phyloP scores from a whole-genome alignment of 2,888 invertebrate species.

The Troilus luridus region DNA sequence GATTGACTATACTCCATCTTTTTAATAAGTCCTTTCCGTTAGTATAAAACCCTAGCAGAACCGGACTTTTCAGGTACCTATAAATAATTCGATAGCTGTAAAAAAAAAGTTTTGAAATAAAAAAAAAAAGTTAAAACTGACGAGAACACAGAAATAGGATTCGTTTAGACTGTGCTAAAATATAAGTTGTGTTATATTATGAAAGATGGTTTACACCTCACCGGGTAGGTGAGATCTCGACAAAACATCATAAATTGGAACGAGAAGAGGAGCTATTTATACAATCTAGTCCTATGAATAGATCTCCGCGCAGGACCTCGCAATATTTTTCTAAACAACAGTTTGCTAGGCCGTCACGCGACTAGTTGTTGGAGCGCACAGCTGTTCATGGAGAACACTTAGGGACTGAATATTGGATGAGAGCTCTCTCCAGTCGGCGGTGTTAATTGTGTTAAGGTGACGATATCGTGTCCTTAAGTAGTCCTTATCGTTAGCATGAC shows the following conservation, averaged over 20 bases:
- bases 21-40: too few species aligned
- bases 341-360: background rate
- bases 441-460: background rate
- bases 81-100: too few species aligned
- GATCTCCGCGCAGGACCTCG: background rate
- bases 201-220: background rate
- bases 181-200: background rate
- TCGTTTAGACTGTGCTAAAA: background rate
- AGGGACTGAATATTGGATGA: background rate
- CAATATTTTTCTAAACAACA: background rate
- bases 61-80: too few species aligned
- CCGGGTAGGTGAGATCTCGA: background rate
- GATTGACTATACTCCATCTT: too few species aligned
- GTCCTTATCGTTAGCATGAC: background rate
- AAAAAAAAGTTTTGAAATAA: too few species aligned
- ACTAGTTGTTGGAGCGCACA: background rate
- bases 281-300: background rate
- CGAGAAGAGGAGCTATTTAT: background rate
- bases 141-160: background rate
- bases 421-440: background rate
- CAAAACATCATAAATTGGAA: background rate
- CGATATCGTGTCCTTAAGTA: slow-evolving; percentile 4
- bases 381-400: background rate
- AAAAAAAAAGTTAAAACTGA: background rate
- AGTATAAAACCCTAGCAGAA: too few species aligned